phyloP scores from a whole-genome alignment of 2,797 vertebrate genomes.

The Platalea minor region DNA sequence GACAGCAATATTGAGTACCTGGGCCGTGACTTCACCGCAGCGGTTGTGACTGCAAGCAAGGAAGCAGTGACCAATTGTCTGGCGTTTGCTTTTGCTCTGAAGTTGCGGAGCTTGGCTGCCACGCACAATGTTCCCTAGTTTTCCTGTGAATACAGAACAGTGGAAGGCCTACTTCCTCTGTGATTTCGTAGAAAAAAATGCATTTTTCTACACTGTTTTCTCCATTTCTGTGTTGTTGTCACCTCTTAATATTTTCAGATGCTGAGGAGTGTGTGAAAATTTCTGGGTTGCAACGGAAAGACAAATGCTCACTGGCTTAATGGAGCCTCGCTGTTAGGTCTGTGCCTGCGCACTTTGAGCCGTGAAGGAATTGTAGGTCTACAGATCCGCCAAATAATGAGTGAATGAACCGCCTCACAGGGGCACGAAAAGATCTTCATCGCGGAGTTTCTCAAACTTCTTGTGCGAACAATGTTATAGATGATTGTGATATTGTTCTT shows the following conservation, averaged over 20 bases:
- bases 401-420: not conserved
- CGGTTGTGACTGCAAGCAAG: not conserved
- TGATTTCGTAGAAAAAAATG: not conserved
- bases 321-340: not conserved
- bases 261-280: not conserved
- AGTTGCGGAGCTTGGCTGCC: not conserved
- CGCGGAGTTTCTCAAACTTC: not conserved
- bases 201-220: not conserved
- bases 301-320: not conserved
- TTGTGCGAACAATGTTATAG: not conserved
- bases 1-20: not conserved
- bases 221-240: not conserved
- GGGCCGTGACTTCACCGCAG: not conserved
- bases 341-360: not conserved
- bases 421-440: not conserved
- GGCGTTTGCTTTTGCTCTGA: not conserved
- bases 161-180: not conserved
- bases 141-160: not conserved
- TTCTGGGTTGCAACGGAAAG: not conserved
- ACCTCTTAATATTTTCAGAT: not conserved
- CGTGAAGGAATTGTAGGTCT: not conserved
- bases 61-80: not conserved
- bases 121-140: not conserved
- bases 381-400: not conserved
- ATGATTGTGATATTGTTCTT: not conserved